These are phyloP conservation scores for Pterostichus madidus DNA, from an alignment of 2,888 invertebrate genomes.

Conservation along the genomic window DNA sequence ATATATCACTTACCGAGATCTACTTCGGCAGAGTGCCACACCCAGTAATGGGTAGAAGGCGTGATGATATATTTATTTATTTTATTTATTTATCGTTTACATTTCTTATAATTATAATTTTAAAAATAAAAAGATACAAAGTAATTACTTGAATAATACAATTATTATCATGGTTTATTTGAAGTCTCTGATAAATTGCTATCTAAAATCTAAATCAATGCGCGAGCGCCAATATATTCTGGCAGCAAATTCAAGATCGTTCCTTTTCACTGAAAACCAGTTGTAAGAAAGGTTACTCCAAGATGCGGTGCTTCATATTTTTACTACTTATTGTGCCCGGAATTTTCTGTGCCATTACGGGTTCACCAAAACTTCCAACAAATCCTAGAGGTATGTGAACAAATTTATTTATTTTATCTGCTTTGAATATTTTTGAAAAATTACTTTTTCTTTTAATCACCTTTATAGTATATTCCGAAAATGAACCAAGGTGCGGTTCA, in stretches of 20 bases:
- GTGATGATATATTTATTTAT: too few species aligned
- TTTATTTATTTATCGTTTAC: too few species aligned
- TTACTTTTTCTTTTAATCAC: too few species aligned
- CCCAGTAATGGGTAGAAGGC: too few species aligned
- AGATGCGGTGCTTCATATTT: slow-evolving; percentile 11
- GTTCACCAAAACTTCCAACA: background rate
- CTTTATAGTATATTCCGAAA: too few species aligned
- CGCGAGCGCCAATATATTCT: slow-evolving; percentile 9
- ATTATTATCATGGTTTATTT: background rate
- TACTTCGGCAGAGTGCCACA: too few species aligned
- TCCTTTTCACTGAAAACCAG: slow-evolving; percentile 1
- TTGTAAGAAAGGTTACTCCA: background rate
- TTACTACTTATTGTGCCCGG: slow-evolving; percentile 8
- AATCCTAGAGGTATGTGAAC: slow-evolving; percentile 6
- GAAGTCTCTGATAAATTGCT: background rate
- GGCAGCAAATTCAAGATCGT: background rate
- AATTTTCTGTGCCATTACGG: slow-evolving; percentile 3
- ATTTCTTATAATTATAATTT: too few species aligned
- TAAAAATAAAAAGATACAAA: too few species aligned
- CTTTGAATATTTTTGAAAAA: background rate
- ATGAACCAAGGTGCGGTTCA: too few species aligned
- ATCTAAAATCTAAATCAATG: slow-evolving; percentile 27
- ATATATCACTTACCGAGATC: too few species aligned
- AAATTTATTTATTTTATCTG: background rate
- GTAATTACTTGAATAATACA: background rate